Conservation (phyloP, 2,888 invertebrate genomes). For the Sinopyrophorus schimmeli region DNA sequence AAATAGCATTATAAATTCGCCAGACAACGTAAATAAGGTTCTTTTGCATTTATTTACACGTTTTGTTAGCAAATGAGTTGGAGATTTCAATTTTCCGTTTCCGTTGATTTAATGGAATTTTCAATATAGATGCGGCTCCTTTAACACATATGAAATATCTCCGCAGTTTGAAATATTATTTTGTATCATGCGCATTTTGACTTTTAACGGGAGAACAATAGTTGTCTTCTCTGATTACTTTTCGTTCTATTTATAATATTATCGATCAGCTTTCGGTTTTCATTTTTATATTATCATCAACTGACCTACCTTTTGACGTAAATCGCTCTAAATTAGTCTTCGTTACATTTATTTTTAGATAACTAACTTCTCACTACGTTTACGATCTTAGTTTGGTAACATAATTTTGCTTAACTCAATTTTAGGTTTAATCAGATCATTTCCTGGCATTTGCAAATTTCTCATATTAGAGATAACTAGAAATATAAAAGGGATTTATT, state of each 20-base stretch:
- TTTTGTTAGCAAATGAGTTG: constrained; percentile 18
- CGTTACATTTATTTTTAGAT: constrained; percentile 17
- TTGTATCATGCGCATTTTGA: not conserved
- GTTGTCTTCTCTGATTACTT: not conserved
- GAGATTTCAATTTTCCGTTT: constrained; percentile 27
- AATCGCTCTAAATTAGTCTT: constrained; percentile 13
- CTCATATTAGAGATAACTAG: too few relatives aligned
- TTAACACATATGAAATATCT: not conserved
- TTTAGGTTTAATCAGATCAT: too few relatives aligned
- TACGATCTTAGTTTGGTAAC: constrained; percentile 9
- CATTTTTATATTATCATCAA: constrained; percentile 16
- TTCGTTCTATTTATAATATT: not conserved
- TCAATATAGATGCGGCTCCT: constrained; percentile 6
- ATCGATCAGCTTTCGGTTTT: constrained; percentile 2
- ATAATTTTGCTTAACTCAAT: too few relatives aligned
- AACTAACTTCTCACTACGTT: constrained; percentile 6
- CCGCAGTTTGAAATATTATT: not conserved
- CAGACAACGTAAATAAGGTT: not conserved
- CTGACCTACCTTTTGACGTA: constrained; percentile 26
- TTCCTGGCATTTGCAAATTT: too few relatives aligned
- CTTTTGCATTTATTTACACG: constrained; percentile 7
- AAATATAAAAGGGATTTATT: too few relatives aligned
- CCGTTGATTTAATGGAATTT: constrained; percentile 21
- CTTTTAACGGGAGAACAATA: not conserved
- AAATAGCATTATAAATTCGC: too few relatives aligned